A percentile compares a stretch with the other conserved stretches of the same genome.
These are phyloP conservation scores for Schizopygopsis pylzovi DNA, from an alignment of 2,797 vertebrate species.

Conservation along the genomic window DNA sequence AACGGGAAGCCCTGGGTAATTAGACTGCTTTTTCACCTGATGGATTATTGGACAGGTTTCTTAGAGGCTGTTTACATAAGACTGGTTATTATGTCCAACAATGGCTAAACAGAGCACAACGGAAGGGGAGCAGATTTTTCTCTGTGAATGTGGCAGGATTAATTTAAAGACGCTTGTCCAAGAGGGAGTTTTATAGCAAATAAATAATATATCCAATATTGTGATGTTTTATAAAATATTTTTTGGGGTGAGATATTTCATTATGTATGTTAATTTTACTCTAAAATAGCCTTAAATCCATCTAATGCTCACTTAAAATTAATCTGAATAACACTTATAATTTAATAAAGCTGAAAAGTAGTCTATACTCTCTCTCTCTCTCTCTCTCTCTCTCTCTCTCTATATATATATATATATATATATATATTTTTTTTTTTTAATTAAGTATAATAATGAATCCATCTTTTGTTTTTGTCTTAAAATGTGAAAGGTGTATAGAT, in stretches of 20 bases:
- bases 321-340: not conserved
- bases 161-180: not conserved
- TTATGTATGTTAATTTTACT: not conserved
- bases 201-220: not conserved
- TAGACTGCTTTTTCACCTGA: conserved; percentile 19
- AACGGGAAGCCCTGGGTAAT: conserved; percentile 10
- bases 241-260: not conserved
- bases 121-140: not conserved
- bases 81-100: conserved; percentile 14
- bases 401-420: no score
- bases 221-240: not conserved
- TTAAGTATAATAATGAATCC: no score
- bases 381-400: no score
- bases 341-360: not conserved
- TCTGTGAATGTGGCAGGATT: not conserved
- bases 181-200: not conserved
- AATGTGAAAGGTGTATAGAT: no score
- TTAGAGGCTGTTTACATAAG: conserved; percentile 4
- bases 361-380: not conserved
- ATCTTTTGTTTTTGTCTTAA: no score
- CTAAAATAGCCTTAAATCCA: not conserved
- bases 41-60: conserved; percentile 25
- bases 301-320: not conserved
- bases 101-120: not conserved
- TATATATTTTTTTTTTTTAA: not conserved